Conservation (phyloP, 2,113 vertebrate species). For the Saguinus midas region DNA sequence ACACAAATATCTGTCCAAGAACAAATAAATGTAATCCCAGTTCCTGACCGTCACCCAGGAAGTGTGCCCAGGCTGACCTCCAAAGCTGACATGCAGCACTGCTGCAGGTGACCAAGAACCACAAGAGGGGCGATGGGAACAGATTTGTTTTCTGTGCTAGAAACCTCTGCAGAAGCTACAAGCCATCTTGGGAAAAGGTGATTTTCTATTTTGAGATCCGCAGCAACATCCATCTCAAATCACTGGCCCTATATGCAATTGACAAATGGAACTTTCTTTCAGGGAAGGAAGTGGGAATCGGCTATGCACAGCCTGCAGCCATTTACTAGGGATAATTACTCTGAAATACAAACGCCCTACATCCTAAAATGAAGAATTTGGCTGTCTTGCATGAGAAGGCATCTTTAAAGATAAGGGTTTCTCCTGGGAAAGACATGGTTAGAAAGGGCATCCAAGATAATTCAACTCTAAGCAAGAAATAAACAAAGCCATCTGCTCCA, state of each 20-base stretch:
- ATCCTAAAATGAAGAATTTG: neutral
- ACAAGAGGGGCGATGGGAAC: rapidly evolving
- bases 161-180: rapidly evolving
- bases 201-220: neutral
- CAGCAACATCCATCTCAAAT: neutral
- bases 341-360: rapidly evolving
- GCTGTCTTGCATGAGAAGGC: neutral
- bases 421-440: neutral
- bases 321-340: neutral
- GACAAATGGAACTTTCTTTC: neutral
- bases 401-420: neutral
- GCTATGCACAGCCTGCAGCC: neutral
- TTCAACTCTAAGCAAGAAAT: neutral
- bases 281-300: neutral
- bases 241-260: neutral
- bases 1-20: neutral
- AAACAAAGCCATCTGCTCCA: neutral
- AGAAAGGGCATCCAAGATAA: neutral
- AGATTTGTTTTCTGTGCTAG: neutral
- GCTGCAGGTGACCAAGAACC: neutral
- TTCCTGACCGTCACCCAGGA: neutral
- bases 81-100: too few relatives aligned
- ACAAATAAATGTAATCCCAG: neutral
- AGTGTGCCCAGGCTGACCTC: neutral
- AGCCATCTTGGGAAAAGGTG: rapidly evolving